Base-by-base conservation (phyloP, 2,797 vertebrate species). In the Paratrypauchen microcephalus region DNA sequence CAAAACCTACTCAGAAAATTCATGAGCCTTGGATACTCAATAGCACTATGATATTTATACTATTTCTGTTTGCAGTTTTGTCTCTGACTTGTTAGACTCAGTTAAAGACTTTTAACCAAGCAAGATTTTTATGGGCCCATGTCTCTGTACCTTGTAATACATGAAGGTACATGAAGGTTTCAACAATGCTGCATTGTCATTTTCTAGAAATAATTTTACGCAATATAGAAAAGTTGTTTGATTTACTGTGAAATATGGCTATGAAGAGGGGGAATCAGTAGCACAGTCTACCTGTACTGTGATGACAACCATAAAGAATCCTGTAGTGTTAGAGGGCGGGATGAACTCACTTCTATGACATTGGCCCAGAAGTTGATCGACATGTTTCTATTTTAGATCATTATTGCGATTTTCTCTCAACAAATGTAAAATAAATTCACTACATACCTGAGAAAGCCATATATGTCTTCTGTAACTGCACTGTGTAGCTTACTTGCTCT, bases 1-100 rank as follows among this genome's bases (percentile, higher is more conserved):
- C 77, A 82, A 81, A 81, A 86, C 50, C 19, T 52, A n/a, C 19
- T 52, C 19, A 52, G 50, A 8, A 52, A 52, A 52, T 19, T 2
- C 18, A n/a, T 0, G 18, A 52, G 7, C 50, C 8, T 21, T 52
- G 21, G 50, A 52, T 2, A n/a, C 3, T 8, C 6, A 13, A 4
- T 13, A 41, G 47, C 48, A n/a, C 48, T 9, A 8, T n/a, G 48
- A 50, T n/a, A n/a, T n/a, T 7, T 16, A 19, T 7, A 50, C 16
- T 6, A 19, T 39, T 41, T 41, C 39, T 12, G 12, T 36, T 36
- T 36, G 32, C 47, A 6, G 18, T 48, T 48, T 48, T n/a, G 18
- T 50, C 0, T 5, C 16, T 50, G 48, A 50, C 48, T 50, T 41
- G 39, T 41, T 41, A 41, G 39, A 41, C 39, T 41, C 4, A 5